phyloP scores from a whole-genome alignment of 2,888 invertebrate species.

The Plagodis pulveraria region DNA sequence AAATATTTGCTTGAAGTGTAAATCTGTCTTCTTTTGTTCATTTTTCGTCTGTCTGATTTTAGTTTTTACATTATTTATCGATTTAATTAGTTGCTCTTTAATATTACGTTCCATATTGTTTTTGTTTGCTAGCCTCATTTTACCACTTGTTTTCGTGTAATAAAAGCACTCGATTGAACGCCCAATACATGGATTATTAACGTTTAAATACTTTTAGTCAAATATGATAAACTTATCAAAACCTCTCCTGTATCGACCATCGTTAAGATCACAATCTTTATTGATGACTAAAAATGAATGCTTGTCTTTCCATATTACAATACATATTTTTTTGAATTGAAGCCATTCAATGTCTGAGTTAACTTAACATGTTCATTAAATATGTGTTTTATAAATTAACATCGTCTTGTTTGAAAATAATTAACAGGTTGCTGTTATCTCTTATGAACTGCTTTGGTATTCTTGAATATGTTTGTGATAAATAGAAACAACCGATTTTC shows the following conservation, averaged over 20 bases:
- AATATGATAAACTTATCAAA: constrained; percentile 21
- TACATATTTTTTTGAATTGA: constrained; percentile 31
- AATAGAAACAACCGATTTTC: constrained; percentile 36
- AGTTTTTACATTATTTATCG: constrained; percentile 2
- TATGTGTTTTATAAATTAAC: constrained; percentile 44
- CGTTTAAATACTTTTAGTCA: neutral
- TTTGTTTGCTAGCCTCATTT: neutral
- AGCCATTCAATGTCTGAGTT: constrained; percentile 38
- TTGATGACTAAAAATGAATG: constrained; percentile 18
- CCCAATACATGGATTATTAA: neutral
- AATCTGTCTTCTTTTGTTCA: neutral
- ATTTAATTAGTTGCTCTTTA: constrained; percentile 10
- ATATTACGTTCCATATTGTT: constrained; percentile 3
- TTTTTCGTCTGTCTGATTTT: constrained; percentile 6
- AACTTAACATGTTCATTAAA: too few species aligned
- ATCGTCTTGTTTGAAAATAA: constrained; percentile 47
- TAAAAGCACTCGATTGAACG: too few species aligned
- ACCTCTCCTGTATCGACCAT: constrained; percentile 23
- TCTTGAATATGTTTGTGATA: constrained; percentile 45
- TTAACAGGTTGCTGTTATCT: constrained; percentile 27
- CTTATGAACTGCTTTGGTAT: constrained; percentile 43
- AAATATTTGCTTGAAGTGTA: constrained; percentile 1
- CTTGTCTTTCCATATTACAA: constrained; percentile 4
- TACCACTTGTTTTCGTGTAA: too few species aligned
- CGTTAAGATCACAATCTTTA: constrained; percentile 18